phyloP scores from a whole-genome alignment of 2,797 vertebrate genomes.

The Peromyscus aztecus region DNA sequence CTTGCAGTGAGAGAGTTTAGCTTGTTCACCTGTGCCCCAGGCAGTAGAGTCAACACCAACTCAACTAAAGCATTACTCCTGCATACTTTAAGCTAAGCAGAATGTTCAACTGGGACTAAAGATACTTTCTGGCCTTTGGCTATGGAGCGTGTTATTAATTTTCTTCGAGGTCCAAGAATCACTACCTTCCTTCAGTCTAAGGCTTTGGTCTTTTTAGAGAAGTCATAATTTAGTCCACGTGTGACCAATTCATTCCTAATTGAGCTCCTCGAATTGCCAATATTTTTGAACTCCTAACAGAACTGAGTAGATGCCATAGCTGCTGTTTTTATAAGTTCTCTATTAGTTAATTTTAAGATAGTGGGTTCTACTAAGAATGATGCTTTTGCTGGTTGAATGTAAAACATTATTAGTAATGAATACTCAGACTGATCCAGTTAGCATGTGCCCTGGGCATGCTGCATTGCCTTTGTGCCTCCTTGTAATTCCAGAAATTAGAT shows the following conservation, averaged over 20 bases:
- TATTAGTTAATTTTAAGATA: slow-evolving; percentile 59
- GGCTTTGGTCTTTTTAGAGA: slow-evolving; percentile 11
- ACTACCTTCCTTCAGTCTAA: slow-evolving; percentile 24
- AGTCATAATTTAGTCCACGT: slow-evolving; percentile 45
- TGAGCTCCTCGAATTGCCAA: slow-evolving; percentile 14
- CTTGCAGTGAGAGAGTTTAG: background rate
- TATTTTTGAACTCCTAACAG: slow-evolving; percentile 17
- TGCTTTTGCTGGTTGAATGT: background rate
- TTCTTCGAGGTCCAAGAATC: background rate
- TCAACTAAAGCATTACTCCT: background rate
- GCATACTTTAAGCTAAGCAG: background rate
- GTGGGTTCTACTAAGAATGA: background rate
- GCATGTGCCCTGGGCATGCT: background rate
- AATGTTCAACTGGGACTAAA: background rate
- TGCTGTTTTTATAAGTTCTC: slow-evolving; percentile 45
- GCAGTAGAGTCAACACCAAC: background rate
- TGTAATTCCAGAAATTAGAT: background rate
- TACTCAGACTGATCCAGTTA: background rate
- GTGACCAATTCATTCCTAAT: slow-evolving; percentile 61
- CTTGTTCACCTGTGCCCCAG: background rate
- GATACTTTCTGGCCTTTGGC: background rate
- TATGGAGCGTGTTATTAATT: background rate
- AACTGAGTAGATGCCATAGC: slow-evolving; percentile 6
- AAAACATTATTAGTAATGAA: background rate
- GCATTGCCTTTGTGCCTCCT: background rate